phyloP scores from a whole-genome alignment of 2,113 vertebrate species.

The Ursus arctos region DNA sequence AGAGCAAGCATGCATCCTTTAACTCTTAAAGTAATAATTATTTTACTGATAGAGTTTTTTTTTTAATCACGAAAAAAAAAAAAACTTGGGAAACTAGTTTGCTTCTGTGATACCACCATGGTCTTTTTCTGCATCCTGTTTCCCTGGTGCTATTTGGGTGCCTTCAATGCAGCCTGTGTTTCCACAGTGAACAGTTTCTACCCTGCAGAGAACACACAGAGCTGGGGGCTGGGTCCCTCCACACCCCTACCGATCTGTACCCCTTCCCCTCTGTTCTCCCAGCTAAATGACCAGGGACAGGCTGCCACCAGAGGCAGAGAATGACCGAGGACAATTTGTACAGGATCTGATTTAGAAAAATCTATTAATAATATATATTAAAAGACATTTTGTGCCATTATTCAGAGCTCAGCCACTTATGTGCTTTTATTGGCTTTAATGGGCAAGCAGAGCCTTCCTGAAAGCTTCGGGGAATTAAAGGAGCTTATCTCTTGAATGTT shows the following conservation, averaged over 20 bases:
- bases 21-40: neutral
- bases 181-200: neutral
- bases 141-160: neutral
- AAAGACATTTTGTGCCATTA: conserved; percentile 47
- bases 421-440: conserved; percentile 59
- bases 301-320: conserved; percentile 5
- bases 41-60: neutral
- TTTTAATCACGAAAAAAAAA: neutral
- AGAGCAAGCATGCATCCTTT: neutral
- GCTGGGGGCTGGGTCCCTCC: neutral
- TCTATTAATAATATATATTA: conserved; percentile 60
- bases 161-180: neutral
- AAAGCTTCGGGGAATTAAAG: neutral
- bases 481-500: conserved; percentile 37
- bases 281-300: neutral
- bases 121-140: neutral
- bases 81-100: neutral
- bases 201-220: neutral
- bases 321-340: conserved; percentile 40
- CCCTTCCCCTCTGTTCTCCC: neutral
- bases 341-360: conserved; percentile 40
- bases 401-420: neutral
- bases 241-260: accelerated
- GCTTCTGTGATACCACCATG: neutral
- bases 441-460: neutral